Percentiles rank a stretch among this genome's conserved stretches.
Conservation (phyloP, 2,888 invertebrate genomes). For the Pyrocoelia pectoralis region DNA sequence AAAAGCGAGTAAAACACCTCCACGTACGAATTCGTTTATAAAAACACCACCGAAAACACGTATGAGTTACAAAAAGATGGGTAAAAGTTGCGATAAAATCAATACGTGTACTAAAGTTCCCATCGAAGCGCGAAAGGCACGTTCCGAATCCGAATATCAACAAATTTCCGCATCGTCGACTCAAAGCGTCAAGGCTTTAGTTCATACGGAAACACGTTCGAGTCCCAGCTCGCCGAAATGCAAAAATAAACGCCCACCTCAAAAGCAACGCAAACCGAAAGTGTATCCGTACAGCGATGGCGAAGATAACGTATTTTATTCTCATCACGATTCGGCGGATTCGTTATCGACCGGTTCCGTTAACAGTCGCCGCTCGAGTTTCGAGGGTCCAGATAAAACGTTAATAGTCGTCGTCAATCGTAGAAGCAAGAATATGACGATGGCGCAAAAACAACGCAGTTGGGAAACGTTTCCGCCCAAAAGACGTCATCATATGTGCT, state of each 20-base stretch:
- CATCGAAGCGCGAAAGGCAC: constrained; percentile 49
- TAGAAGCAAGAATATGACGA: constrained; percentile 55
- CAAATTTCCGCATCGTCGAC: constrained; percentile 65
- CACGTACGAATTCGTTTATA: constrained; percentile 49
- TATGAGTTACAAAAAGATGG: constrained; percentile 59
- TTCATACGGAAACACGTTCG: constrained; percentile 60
- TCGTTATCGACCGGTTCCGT: constrained; percentile 62
- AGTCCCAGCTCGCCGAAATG: constrained; percentile 57
- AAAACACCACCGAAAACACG: constrained; percentile 52
- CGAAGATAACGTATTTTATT: constrained; percentile 65
- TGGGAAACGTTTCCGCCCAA: constrained; percentile 72
- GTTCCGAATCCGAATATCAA: constrained; percentile 64
- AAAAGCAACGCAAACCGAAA: constrained; percentile 51
- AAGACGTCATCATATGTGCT: constrained; percentile 56
- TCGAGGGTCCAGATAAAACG: constrained; percentile 62
- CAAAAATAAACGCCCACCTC: constrained; percentile 51
- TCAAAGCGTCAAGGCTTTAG: constrained; percentile 63
- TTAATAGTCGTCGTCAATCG: constrained; percentile 64
- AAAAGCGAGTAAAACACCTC: constrained; percentile 57
- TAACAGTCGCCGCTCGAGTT: constrained; percentile 64
- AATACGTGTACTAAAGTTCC: constrained; percentile 51
- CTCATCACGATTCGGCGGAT: constrained; percentile 63
- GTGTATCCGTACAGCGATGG: constrained; percentile 66
- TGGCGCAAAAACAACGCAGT: constrained; percentile 68
- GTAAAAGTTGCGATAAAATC: constrained; percentile 59